Evolutionary conservation across 2,113 vertebrate species (phyloP).

Genomic region (Halichoeres trimaculatus): DNA sequence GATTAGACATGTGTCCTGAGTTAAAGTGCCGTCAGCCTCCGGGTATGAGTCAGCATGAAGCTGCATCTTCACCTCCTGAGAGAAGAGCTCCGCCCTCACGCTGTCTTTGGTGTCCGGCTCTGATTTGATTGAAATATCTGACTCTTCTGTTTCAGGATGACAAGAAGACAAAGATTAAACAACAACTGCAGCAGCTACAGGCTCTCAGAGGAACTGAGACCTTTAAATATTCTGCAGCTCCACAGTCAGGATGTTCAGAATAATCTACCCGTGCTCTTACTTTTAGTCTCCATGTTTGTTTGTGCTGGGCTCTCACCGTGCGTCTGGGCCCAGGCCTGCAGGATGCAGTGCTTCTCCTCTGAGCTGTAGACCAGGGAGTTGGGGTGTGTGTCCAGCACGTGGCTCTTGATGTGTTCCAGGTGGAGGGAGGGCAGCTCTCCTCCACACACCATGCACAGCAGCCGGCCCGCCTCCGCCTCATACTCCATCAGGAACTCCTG

Average conservation of each 20-base stretch:
- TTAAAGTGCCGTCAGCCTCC: constrained; percentile 59
- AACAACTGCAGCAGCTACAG: too few species aligned
- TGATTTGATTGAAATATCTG: constrained; percentile 68
- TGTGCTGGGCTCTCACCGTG: constrained; percentile 65
- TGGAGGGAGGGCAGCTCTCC: constrained; percentile 88
- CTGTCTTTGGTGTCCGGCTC: constrained; percentile 78
- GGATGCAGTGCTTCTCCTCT: constrained; percentile 88
- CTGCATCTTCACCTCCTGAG: constrained; percentile 57
- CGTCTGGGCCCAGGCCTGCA: constrained; percentile 88
- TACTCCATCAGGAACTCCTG: constrained; percentile 95
- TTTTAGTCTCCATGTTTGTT: too few species aligned
- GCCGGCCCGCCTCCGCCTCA: constrained; percentile 85
- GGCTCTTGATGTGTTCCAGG: constrained; percentile 91
- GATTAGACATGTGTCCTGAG: constrained; percentile 69
- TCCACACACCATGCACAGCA: constrained; percentile 92
- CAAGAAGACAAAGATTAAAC: neutral
- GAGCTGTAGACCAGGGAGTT: constrained; percentile 88
- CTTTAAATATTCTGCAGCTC: too few species aligned
- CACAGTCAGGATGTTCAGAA: too few species aligned
- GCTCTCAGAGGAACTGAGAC: too few species aligned
- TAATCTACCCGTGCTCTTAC: too few species aligned
- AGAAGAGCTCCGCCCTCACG: constrained; percentile 50
- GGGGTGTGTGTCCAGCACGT: constrained; percentile 90
- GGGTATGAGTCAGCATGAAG: constrained; percentile 43
- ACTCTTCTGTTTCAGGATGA: constrained; percentile 56